Conservation (phyloP, 1,140 invertebrate species). For the Watersipora subatra region DNA sequence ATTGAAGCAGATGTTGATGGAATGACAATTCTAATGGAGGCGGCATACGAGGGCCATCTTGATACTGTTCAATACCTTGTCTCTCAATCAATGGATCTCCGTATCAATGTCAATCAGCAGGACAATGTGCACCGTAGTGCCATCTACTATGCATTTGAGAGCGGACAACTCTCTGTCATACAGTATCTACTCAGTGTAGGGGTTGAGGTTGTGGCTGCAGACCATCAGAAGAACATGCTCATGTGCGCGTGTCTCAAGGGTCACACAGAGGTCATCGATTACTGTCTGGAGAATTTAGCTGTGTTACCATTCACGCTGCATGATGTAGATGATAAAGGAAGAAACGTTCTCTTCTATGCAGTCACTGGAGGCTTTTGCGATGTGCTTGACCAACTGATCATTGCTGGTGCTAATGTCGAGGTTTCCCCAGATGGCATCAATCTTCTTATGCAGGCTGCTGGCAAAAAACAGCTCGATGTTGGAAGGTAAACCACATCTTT, state of each 20-base stretch:
- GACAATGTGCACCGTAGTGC: constrained; percentile 5
- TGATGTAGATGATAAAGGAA: not conserved
- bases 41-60: constrained; percentile 4
- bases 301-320: too few relatives aligned
- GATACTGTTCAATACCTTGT: constrained; percentile 8
- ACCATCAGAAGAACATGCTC: not conserved
- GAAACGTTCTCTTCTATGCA: constrained; percentile 8
- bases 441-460: constrained; percentile 9
- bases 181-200: constrained; percentile 3
- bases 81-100: not conserved
- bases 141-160: constrained; percentile 5
- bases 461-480: not conserved
- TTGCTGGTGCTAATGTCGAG: not conserved
- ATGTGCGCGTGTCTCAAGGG: constrained; percentile 6
- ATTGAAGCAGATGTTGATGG: constrained; percentile 3
- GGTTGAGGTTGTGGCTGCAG: not conserved
- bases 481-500: too few relatives aligned
- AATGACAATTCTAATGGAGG: constrained; percentile 12
- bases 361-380: not conserved
- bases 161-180: not conserved
- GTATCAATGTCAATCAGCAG: not conserved
- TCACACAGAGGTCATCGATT: constrained; percentile 1
- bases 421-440: constrained; percentile 4
- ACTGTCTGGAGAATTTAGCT: too few relatives aligned
- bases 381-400: constrained; percentile 1